Percentiles rank a stretch among this genome's conserved stretches.
phyloP scores from a whole-genome alignment of 2,888 invertebrate genomes.

The Macaria notata region DNA sequence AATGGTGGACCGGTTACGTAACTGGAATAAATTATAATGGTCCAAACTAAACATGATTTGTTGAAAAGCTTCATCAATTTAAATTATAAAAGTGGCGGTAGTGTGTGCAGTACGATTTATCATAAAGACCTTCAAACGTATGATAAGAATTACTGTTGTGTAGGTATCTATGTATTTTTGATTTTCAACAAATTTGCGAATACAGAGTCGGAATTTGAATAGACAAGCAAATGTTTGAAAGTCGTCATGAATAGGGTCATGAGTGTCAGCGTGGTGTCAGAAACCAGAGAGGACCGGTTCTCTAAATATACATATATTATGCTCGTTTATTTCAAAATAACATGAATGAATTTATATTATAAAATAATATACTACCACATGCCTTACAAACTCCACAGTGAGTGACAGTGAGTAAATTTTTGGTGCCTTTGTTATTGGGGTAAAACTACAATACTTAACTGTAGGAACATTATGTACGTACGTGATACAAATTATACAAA shows the following conservation, averaged over 20 bases:
- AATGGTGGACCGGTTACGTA: slow-evolving; percentile 16
- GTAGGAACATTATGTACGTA: not conserved
- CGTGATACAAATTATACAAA: not conserved
- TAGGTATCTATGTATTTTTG: slow-evolving; percentile 22
- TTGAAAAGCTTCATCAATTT: slow-evolving; percentile 17
- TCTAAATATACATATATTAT: not conserved
- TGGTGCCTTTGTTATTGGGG: too few species aligned
- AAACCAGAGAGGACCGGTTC: slow-evolving; percentile 52
- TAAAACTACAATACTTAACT: too few species aligned
- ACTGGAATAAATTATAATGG: slow-evolving; percentile 13
- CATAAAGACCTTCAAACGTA: slow-evolving; percentile 45
- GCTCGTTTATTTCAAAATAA: too few species aligned
- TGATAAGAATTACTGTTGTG: slow-evolving; percentile 44
- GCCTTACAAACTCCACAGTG: too few species aligned
- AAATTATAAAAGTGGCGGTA: slow-evolving; percentile 18
- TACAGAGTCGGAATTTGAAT: slow-evolving; percentile 18
- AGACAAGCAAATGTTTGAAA: slow-evolving; percentile 45
- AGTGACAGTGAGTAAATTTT: too few species aligned
- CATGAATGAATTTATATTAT: too few species aligned
- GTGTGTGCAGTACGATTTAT: slow-evolving; percentile 25
- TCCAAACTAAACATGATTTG: slow-evolving; percentile 4
- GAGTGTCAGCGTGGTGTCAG: slow-evolving; percentile 45
- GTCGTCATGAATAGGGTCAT: slow-evolving; percentile 54
- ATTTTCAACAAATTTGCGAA: slow-evolving; percentile 33
- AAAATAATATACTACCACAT: too few species aligned